These are phyloP conservation scores for Cherax destructor DNA, from an alignment of 1,140 invertebrate genomes.

Conservation along the genomic window DNA sequence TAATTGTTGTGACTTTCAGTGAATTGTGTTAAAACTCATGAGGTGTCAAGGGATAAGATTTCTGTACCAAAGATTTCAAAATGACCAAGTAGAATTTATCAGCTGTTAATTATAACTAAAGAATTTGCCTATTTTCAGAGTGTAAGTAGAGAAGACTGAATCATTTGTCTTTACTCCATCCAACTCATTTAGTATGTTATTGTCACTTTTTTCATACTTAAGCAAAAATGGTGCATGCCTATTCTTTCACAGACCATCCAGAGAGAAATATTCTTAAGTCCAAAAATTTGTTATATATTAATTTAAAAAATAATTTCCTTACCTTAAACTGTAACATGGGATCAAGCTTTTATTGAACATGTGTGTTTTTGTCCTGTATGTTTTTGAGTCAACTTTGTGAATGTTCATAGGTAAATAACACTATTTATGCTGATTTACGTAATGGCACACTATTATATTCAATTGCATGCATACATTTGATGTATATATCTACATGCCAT, in stretches of 20 bases:
- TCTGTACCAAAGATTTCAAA: constrained; percentile 12
- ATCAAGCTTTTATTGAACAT: constrained; percentile 33
- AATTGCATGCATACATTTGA: constrained; percentile 65
- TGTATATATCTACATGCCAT: constrained; percentile 69
- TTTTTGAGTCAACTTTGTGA: not conserved
- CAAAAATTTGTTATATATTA: not conserved
- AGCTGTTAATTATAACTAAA: not conserved
- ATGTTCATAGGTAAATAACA: not conserved
- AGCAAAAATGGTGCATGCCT: too few species aligned
- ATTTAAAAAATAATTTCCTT: constrained; percentile 5
- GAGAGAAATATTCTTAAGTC: not conserved
- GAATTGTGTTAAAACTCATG: not conserved
- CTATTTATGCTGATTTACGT: constrained; percentile 59
- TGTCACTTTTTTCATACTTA: too few species aligned
- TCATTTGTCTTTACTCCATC: not conserved
- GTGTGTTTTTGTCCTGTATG: constrained; percentile 37
- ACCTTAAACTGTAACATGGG: not conserved
- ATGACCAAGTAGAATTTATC: too few species aligned
- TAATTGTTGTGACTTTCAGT: constrained; percentile 40
- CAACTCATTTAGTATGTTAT: too few species aligned
- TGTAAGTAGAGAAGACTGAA: not conserved
- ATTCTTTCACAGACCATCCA: not conserved
- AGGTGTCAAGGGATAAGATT: not conserved
- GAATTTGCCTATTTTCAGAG: not conserved
- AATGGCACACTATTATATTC: constrained; percentile 47